Evolutionary conservation across 2,888 invertebrate species (phyloP), one percentile per base, ranked within the genome.

Genomic region (Leptinotarsa juncta): DNA sequence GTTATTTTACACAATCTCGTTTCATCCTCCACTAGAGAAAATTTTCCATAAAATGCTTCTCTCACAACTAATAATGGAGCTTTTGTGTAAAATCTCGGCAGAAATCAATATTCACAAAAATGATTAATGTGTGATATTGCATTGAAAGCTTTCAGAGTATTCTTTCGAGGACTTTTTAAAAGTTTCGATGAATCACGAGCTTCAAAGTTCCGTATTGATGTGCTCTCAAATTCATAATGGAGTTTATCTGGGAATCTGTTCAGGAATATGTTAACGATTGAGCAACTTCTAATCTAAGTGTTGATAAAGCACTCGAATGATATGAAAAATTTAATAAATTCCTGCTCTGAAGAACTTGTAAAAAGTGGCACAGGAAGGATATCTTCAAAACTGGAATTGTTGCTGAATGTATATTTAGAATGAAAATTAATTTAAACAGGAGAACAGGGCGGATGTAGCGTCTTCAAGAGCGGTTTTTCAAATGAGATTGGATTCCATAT

Each of bases 71-170:
- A 62, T 32, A 62, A 62, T 62, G 62, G 32, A 15, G 62, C 10
- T 62, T 15, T 62, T 62, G 42, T 42, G 26, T 5, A n/a, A 7
- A 62, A 32, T 26, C 62, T 62, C 62, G n/a, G n/a, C 62, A 12
- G 18, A 62, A 62, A 62, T 62, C 62, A 62, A 62, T 62, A 32
- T 42, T 42, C 15, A 20, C 16, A 7, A 5, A 42, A 62, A 18
- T 62, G 62, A 62, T 62, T 62, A 62, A 62, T 62, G 42, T 62
- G n/a, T 62, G 62, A 62, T 62, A 62, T 42, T 32, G n/a, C 18
- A 62, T 62, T n/a, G 32, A 62, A 62, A 62, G 62, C 62, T 42
- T 1, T 4, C 32, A 0, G n/a, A 62, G 42, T 26, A 62, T 62
- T 62, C 62, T 62, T 62, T 26, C 62, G 32, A 3, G 16, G 18